These are phyloP conservation scores for Chionomys nivalis DNA, from an alignment of 2,113 vertebrate genomes.

Conservation along the genomic window DNA sequence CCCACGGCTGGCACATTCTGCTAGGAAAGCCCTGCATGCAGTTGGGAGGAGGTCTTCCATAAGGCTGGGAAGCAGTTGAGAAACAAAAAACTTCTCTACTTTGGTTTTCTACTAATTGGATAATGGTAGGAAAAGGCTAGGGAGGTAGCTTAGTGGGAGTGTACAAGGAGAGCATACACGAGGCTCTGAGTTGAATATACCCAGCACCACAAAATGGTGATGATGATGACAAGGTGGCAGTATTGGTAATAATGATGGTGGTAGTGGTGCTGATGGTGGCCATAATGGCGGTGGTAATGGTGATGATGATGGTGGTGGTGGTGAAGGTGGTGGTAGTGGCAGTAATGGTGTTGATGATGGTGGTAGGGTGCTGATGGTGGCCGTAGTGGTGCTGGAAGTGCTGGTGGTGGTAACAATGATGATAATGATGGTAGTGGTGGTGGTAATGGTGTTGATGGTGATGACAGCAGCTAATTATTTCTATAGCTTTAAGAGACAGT, in stretches of 20 bases:
- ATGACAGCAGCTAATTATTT: not conserved
- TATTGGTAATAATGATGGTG: not conserved
- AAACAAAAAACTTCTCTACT: not conserved
- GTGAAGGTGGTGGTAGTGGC: not conserved
- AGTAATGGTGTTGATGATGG: not conserved
- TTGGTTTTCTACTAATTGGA: not conserved
- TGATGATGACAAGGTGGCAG: not conserved
- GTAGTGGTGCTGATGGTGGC: not conserved
- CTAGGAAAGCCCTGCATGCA: accelerated
- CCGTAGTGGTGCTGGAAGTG: not conserved
- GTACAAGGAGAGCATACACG: too few species aligned
- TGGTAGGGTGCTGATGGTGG: not conserved
- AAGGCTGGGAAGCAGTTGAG: not conserved
- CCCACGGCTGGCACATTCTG: not conserved
- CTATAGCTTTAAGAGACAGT: not conserved
- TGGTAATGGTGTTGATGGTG: not conserved
- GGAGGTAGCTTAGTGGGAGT: too few species aligned
- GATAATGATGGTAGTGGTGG: not conserved
- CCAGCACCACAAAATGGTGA: not conserved
- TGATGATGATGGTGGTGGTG: not conserved
- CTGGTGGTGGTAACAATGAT: not conserved
- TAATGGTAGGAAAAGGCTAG: not conserved
- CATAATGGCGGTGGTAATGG: too few species aligned
- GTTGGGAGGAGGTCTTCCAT: accelerated
- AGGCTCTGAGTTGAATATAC: not conserved